Evolutionary conservation across 2,888 invertebrate genomes (phyloP), one percentile per base, ranked within the genome.

Genomic region (Drosophila diplacantha): DNA sequence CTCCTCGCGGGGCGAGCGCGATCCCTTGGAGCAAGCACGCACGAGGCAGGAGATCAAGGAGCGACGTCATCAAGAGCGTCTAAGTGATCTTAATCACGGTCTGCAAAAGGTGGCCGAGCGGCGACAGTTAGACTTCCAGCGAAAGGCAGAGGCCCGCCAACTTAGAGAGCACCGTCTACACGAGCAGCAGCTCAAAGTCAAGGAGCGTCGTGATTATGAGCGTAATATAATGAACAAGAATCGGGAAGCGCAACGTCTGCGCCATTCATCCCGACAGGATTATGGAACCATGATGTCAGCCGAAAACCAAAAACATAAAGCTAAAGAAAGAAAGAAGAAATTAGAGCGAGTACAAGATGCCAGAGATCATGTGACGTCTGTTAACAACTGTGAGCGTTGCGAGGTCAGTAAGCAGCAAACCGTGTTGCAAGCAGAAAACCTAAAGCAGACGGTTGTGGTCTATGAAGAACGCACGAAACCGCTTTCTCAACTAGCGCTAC

Each of bases 201-300:
- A 54, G 54, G 26, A 37, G 16, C 54, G 16, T 1, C 54, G 54
- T 16, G 54, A 55, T 16, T 14, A 55, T 20, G 54, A 55, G 20
- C 54, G 54, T 20, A 12, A 37, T 20, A 5, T 55, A 7, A n/a
- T 35, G 7, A 12, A n/a, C 4, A 55, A 37, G 7, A 55, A n/a
- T 12, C 54, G 54, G 4, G 54, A 54, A 12, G 26, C n/a, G 6
- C 53, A 24, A 3, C 14, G 29, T 14, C 44, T 8, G 5, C 18
- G 14, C 14, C 2, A 0, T 11, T 5, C 3, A 12, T 3, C 6
- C n/a, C 32, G 4, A 5, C 18, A 20, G n/a, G 26, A 53, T 3
- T 20, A 26, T n/a, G 3, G n/a, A 9, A 9, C 5, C 12, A 29
- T 2, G 5, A 1, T 7, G 3, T 20, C 7, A 20, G 6, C 26